These are phyloP conservation scores for Halcyon malimbica DNA, from an alignment of 2,113 vertebrate species.

Conservation along the genomic window DNA sequence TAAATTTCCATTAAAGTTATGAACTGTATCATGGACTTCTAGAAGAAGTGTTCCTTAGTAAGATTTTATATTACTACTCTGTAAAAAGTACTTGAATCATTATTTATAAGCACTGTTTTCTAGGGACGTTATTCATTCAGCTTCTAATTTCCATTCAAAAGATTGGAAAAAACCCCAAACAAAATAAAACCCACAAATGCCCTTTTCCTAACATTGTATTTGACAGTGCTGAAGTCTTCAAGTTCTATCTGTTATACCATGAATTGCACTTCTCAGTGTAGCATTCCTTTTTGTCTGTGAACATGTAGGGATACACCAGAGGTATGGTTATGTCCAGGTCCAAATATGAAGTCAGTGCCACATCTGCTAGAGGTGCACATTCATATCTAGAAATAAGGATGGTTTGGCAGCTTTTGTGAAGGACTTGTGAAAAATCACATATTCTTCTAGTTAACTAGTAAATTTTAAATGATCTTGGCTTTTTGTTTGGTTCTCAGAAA, in stretches of 20 bases:
- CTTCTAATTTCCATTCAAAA: neutral
- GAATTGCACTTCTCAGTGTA: neutral
- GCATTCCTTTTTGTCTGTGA: neutral
- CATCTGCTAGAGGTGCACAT: accelerated
- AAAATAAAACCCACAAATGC: neutral
- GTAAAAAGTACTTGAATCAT: neutral
- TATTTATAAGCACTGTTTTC: neutral
- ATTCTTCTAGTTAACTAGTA: neutral
- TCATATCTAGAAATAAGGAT: neutral
- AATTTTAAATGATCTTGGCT: neutral
- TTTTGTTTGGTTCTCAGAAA: neutral
- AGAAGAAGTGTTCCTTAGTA: neutral
- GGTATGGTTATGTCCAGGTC: neutral
- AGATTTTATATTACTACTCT: neutral
- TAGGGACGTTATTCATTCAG: neutral
- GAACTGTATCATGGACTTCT: neutral
- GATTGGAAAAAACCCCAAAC: accelerated
- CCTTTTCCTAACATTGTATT: neutral
- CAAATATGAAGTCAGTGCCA: neutral
- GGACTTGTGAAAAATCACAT: neutral
- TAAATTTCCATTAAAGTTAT: neutral
- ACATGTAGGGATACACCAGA: neutral
- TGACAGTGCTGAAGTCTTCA: neutral
- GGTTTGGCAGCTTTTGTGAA: neutral
- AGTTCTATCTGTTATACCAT: neutral